phyloP scores from a whole-genome alignment of 2,888 invertebrate species.

The Heliconius sara region DNA sequence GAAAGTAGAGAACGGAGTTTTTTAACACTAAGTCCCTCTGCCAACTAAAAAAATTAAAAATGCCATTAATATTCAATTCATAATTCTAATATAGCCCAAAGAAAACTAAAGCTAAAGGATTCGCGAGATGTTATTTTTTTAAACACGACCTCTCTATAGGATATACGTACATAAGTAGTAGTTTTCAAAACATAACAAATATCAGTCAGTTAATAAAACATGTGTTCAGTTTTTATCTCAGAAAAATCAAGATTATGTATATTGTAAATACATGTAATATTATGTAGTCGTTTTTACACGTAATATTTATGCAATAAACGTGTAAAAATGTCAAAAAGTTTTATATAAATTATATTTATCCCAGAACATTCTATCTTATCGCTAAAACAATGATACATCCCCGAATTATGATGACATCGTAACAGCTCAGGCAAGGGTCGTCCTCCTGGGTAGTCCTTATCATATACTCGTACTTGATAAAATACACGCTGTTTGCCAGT shows the following conservation, averaged over 20 bases:
- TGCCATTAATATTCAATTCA: too few relatives aligned
- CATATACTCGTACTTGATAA: slow-evolving; percentile 28
- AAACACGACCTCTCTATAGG: too few relatives aligned
- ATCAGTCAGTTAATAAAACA: too few relatives aligned
- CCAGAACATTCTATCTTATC: slow-evolving; percentile 35
- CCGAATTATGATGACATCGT: slow-evolving; percentile 43
- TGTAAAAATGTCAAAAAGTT: slow-evolving; percentile 1
- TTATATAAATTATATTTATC: slow-evolving; percentile 20
- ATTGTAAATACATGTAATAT: not conserved
- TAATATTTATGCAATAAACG: not conserved
- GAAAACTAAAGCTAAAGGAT: too few relatives aligned
- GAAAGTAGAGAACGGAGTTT: too few relatives aligned
- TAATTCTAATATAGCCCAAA: too few relatives aligned
- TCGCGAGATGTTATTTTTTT: too few relatives aligned
- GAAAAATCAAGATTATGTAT: not conserved
- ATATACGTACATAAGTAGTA: too few relatives aligned
- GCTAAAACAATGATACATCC: slow-evolving; percentile 35
- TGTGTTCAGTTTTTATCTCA: too few relatives aligned
- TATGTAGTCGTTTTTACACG: not conserved
- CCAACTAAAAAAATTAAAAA: too few relatives aligned
- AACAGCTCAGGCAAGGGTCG: slow-evolving; percentile 36
- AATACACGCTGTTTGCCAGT: not conserved
- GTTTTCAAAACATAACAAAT: too few relatives aligned
- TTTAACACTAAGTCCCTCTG: too few relatives aligned
- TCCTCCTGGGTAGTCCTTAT: slow-evolving; percentile 45